phyloP scores from a whole-genome alignment of 2,797 vertebrate species.

The Melanotaenia pygmaea region DNA sequence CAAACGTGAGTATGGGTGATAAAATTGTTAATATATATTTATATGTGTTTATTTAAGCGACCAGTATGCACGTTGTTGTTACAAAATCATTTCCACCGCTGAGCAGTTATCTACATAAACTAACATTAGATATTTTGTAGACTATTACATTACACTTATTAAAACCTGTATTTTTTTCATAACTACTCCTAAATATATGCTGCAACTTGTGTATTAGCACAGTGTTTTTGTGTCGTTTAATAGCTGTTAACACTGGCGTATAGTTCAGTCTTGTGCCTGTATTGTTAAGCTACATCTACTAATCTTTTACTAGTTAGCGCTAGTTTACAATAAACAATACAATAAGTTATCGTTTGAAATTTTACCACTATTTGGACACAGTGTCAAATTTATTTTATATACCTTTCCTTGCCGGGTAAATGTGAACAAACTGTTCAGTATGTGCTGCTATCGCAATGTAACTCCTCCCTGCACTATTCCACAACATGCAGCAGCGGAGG shows the following conservation, averaged over 20 bases:
- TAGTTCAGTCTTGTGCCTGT: slow-evolving; percentile 10
- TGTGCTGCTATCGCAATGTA: slow-evolving; percentile 44
- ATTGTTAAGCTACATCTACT: slow-evolving; percentile 7
- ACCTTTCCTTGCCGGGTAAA: background rate
- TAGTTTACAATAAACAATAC: background rate
- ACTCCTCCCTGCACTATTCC: slow-evolving; percentile 50
- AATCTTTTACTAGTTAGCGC: slow-evolving; percentile 3
- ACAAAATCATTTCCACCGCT: slow-evolving; percentile 5
- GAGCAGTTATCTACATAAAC: slow-evolving; percentile 17
- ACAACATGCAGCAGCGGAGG: slow-evolving; percentile 50
- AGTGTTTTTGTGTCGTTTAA: background rate
- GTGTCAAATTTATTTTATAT: background rate
- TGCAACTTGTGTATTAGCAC: background rate
- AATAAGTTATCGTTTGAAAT: background rate
- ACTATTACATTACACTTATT: background rate
- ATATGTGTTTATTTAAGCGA: background rate
- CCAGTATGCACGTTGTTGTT: background rate
- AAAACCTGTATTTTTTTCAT: background rate
- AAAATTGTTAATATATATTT: background rate
- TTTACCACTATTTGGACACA: background rate
- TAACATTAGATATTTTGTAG: slow-evolving; percentile 3
- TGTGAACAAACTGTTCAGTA: slow-evolving; percentile 38
- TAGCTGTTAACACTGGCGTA: slow-evolving; percentile 9
- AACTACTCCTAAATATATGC: background rate
- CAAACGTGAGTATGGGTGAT: slow-evolving; percentile 73